These are phyloP conservation scores for Drosophila monieri DNA, from an alignment of 2,888 invertebrate species.

Conservation along the genomic window DNA sequence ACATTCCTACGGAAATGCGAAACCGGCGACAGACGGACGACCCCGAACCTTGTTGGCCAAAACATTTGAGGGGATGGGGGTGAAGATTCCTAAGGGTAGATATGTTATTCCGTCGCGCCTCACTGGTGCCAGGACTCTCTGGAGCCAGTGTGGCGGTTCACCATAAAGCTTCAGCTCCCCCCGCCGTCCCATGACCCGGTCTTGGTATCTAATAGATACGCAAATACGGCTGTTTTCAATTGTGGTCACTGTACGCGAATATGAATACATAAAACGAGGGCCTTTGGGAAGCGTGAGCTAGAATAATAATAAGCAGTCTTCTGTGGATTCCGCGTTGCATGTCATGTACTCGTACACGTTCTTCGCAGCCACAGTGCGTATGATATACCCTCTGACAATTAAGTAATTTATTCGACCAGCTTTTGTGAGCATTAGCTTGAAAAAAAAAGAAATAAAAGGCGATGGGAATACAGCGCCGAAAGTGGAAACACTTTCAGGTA, in stretches of 20 bases:
- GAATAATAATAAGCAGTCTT: constrained; percentile 39
- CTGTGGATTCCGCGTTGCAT: constrained; percentile 29
- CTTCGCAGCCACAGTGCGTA: constrained; percentile 23
- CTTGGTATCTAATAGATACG: constrained; percentile 30
- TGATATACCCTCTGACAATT: constrained; percentile 26
- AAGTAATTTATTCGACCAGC: constrained; percentile 36
- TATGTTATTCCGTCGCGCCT: constrained; percentile 52
- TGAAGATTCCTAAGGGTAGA: constrained; percentile 22
- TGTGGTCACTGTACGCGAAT: constrained; percentile 29
- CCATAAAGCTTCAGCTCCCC: neutral
- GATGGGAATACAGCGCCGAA: constrained; percentile 9
- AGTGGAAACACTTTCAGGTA: constrained; percentile 33
- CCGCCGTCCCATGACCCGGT: neutral
- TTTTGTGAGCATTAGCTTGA: constrained; percentile 7
- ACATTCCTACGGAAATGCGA: constrained; percentile 28
- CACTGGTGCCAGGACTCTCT: constrained; percentile 53
- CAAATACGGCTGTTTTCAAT: constrained; percentile 24
- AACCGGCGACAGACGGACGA: constrained; percentile 37
- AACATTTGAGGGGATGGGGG: constrained; percentile 8
- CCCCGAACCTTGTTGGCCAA: constrained; percentile 29
- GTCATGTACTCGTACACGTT: constrained; percentile 26
- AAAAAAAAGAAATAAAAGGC: too few species aligned
- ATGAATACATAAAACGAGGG: constrained; percentile 14
- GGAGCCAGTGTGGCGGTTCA: constrained; percentile 36
- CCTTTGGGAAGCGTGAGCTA: constrained; percentile 31